Conservation (phyloP, 2,888 invertebrate genomes). For the Perithous albicinctus region DNA sequence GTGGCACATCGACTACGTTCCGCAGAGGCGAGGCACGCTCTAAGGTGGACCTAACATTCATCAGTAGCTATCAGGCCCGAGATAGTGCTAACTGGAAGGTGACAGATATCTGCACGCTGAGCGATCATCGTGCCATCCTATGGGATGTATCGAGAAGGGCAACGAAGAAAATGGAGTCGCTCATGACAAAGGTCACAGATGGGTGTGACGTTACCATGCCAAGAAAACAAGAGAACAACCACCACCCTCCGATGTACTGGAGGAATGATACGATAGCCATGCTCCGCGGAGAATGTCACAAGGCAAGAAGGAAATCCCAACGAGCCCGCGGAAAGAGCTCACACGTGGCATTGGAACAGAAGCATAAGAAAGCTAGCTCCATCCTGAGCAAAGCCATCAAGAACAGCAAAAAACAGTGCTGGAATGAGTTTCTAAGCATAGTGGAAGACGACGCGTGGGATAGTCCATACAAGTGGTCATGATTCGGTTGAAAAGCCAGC, state of each 20-base stretch:
- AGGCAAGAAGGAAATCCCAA: slow-evolving; percentile 14
- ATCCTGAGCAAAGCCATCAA: slow-evolving; percentile 49
- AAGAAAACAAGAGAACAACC: slow-evolving; percentile 8
- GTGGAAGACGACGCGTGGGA: slow-evolving; percentile 71
- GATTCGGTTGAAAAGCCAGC: slow-evolving; percentile 47
- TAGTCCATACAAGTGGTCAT: slow-evolving; percentile 70
- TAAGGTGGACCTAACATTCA: slow-evolving; percentile 65
- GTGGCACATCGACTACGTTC: slow-evolving; percentile 50
- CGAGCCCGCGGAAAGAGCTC: slow-evolving; percentile 20
- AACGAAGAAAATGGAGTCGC: neutral
- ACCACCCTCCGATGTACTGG: slow-evolving; percentile 54
- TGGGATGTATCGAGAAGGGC: slow-evolving; percentile 24
- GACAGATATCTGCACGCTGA: slow-evolving; percentile 51
- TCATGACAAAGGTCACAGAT: slow-evolving; percentile 41
- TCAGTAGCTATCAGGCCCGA: slow-evolving; percentile 60
- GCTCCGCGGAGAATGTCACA: slow-evolving; percentile 38
- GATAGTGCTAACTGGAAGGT: slow-evolving; percentile 58
- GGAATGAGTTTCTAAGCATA: slow-evolving; percentile 67
- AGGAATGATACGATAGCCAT: slow-evolving; percentile 55
- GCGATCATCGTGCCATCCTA: slow-evolving; percentile 55
- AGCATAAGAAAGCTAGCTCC: slow-evolving; percentile 11
- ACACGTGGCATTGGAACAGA: neutral
- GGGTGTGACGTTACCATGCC: slow-evolving; percentile 67
- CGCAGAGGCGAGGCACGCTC: slow-evolving; percentile 39
- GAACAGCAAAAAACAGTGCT: slow-evolving; percentile 52